These are phyloP conservation scores for Ancistrus triradiatus DNA, from an alignment of 2,113 vertebrate species.

Conservation along the genomic window DNA sequence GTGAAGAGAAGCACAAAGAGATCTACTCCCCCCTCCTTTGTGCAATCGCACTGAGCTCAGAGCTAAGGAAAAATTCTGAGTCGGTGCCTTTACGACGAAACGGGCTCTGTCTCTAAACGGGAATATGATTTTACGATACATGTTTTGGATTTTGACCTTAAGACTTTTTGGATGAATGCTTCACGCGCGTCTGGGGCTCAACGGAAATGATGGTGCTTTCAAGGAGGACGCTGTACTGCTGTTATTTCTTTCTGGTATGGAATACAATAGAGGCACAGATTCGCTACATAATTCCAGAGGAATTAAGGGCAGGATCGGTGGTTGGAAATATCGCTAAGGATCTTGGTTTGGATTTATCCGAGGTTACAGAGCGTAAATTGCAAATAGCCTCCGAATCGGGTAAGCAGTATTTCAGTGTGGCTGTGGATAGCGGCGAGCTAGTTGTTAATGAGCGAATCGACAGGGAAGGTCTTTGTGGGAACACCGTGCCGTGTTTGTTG, in stretches of 20 bases:
- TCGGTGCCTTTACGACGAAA: constrained; percentile 18
- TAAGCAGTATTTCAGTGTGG: constrained; percentile 70
- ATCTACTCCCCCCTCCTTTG: constrained; percentile 64
- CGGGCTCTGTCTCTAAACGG: background rate
- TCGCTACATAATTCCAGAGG: constrained; percentile 69
- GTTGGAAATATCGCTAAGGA: constrained; percentile 73
- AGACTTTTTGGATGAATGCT: constrained; percentile 33
- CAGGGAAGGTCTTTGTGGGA: constrained; percentile 56
- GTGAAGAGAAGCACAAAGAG: constrained; percentile 56
- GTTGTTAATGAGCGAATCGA: constrained; percentile 57
- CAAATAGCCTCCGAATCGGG: constrained; percentile 69
- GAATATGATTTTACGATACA: constrained; percentile 23
- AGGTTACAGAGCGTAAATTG: constrained; percentile 71
- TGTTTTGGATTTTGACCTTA: constrained; percentile 11
- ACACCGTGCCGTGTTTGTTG: constrained; percentile 52
- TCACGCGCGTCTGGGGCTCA: background rate
- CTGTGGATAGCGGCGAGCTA: constrained; percentile 57
- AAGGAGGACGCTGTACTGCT: constrained; percentile 53
- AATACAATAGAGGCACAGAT: constrained; percentile 59
- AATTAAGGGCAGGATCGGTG: constrained; percentile 62
- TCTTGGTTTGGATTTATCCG: constrained; percentile 68
- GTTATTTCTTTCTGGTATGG: constrained; percentile 49
- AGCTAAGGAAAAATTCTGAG: constrained; percentile 43
- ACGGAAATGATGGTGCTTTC: constrained; percentile 30
- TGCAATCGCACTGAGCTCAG: constrained; percentile 49